Evolutionary conservation across 2,113 vertebrate genomes (phyloP), one percentile per base, ranked within the genome.

Genomic region (Neodontobutis hainanensis): DNA sequence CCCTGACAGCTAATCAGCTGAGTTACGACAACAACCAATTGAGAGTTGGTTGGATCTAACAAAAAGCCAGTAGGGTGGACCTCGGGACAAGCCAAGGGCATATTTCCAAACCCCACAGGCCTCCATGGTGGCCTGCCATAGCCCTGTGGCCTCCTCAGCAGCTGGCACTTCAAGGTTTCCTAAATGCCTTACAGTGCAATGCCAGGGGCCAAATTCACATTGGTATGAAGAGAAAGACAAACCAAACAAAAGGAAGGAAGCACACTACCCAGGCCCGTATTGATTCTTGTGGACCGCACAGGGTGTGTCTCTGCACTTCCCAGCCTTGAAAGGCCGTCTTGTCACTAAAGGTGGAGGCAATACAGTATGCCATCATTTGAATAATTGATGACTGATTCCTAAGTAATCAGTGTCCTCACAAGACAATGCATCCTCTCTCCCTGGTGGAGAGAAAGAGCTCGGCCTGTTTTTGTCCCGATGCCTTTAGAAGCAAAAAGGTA

Each of bases 341-440:
- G 89, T 92, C 90, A 74, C 87, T 89, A 86, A 90, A 88, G 91
- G 88, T 88, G 83, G 88, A 90, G 80, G 88, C 84, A 90, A 85
- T 85, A 82, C 83, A 61, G 78, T 85, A 81, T 73, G 82, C 84
- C 83, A 79, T 83, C 61, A 32, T 85, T 87, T 91, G 87, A 90
- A 90, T 91, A 92, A 91, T 92, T 91, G 88, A 91, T 89, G 88
- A 84, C 80, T 65, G 80, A 88, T 88, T 91, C 85, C 89, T 84
- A 88, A 91, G 91, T 88, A 88, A 87, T 91, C 90, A 86, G 90
- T 88, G 88, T 91, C 91, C 85, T 87, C 90, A 80, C 82, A 87
- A 91, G 86, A 90, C 90, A 92, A 89, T 90, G 89, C 88, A 89
- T 89, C 87, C 88, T 68, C 87, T 81, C 79, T 86, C 88, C 81